Percentiles rank a stretch among this genome's conserved stretches.
phyloP scores from a whole-genome alignment of 2,888 invertebrate species.

The Carpatolechia fugitivella region DNA sequence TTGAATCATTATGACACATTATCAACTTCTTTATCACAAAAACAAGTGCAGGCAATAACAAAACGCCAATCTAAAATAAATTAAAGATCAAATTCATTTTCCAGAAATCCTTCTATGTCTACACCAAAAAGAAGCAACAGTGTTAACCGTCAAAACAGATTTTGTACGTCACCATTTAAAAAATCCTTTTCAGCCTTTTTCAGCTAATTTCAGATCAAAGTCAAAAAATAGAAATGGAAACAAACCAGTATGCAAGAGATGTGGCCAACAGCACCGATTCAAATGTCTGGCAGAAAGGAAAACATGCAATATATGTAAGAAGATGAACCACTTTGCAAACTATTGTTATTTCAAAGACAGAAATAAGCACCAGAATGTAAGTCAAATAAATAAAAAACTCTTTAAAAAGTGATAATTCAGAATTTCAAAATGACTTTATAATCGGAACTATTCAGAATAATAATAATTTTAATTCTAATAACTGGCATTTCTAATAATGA shows the following conservation, averaged over 20 bases:
- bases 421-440: neutral
- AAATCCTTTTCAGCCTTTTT: too few relatives aligned
- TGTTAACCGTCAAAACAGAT: too few relatives aligned
- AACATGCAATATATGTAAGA: neutral
- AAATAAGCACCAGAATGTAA: neutral
- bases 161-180: too few relatives aligned
- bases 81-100: too few relatives aligned
- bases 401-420: neutral
- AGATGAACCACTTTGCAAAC: constrained; percentile 5
- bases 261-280: neutral
- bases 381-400: neutral
- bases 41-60: neutral
- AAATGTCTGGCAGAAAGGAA: too few relatives aligned
- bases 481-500: too few relatives aligned
- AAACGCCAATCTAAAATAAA: neutral
- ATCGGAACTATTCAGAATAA: neutral
- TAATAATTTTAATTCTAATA: too few relatives aligned
- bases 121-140: too few relatives aligned
- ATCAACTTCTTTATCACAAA: neutral
- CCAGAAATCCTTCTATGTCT: too few relatives aligned
- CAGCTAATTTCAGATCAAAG: neutral
- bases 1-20: neutral
- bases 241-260: neutral
- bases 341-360: neutral
- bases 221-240: neutral